Evolutionary conservation across 1,140 invertebrate species (phyloP).

Genomic region (Drosophila arawakana): DNA sequence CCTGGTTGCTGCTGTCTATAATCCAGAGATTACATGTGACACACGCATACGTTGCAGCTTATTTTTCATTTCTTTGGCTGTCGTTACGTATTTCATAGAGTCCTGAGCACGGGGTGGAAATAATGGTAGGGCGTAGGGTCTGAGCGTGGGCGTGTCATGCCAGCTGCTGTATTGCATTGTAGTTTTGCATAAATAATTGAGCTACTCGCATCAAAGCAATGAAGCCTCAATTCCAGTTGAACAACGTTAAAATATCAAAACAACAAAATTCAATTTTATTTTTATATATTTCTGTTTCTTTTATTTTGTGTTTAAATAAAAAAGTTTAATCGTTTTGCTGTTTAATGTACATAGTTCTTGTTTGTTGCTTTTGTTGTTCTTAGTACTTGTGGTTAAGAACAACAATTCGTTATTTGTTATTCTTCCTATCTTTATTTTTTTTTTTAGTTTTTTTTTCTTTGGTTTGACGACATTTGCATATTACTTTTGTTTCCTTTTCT

Average conservation of each 20-base stretch:
- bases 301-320: slow-evolving; percentile 54
- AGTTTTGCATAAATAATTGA: slow-evolving; percentile 80
- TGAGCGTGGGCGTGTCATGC: slow-evolving; percentile 5
- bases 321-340: slow-evolving; percentile 67
- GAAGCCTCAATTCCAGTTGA: slow-evolving; percentile 31
- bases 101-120: background rate
- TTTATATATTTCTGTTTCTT: background rate
- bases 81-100: slow-evolving; percentile 52
- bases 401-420: slow-evolving; percentile 40
- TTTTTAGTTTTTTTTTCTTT: slow-evolving; percentile 15
- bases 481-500: slow-evolving; percentile 33
- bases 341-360: slow-evolving; percentile 50
- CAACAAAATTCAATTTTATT: slow-evolving; percentile 11
- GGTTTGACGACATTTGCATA: slow-evolving; percentile 41
- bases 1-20: slow-evolving; percentile 62
- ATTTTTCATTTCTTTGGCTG: slow-evolving; percentile 78
- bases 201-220: slow-evolving; percentile 30
- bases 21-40: slow-evolving; percentile 80
- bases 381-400: slow-evolving; percentile 41
- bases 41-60: slow-evolving; percentile 81
- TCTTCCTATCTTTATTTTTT: slow-evolving; percentile 14
- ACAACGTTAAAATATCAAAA: slow-evolving; percentile 26
- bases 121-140: background rate
- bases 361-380: slow-evolving; percentile 31
- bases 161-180: slow-evolving; percentile 56